These are phyloP conservation scores for Percina caprodes DNA, from an alignment of 2,113 vertebrate species.

Conservation along the genomic window DNA sequence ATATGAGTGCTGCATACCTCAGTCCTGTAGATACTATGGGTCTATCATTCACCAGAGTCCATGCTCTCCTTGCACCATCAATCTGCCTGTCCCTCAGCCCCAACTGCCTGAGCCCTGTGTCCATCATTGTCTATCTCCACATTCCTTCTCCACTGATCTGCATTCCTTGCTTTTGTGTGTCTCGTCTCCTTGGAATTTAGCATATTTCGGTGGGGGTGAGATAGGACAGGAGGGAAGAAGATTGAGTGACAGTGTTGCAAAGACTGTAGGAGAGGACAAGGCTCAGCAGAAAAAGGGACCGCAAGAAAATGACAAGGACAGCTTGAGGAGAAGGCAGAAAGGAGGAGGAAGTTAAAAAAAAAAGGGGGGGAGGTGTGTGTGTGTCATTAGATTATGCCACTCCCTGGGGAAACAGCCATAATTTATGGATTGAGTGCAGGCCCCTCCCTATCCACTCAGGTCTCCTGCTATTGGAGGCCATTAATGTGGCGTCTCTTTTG, in stretches of 20 bases:
- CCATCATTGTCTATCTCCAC: constrained; percentile 33
- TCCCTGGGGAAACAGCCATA: constrained; percentile 68
- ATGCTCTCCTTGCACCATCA: constrained; percentile 19
- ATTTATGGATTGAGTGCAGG: constrained; percentile 82
- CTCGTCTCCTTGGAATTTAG: constrained; percentile 68
- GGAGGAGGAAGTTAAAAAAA: constrained; percentile 57
- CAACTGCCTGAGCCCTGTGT: constrained; percentile 5
- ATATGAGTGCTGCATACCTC: constrained; percentile 8
- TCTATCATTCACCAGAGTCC: constrained; percentile 3
- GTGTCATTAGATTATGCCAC: constrained; percentile 77
- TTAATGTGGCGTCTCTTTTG: constrained; percentile 70
- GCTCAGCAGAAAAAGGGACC: constrained; percentile 29
- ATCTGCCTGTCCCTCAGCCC: constrained; percentile 22
- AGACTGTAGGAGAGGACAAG: constrained; percentile 14
- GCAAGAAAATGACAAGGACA: constrained; percentile 32
- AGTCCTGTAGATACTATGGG: neutral
- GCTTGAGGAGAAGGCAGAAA: constrained; percentile 31
- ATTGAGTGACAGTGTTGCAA: constrained; percentile 48
- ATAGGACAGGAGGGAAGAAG: constrained; percentile 10
- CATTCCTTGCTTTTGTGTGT: constrained; percentile 75
- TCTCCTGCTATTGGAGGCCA: constrained; percentile 66
- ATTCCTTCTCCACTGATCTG: constrained; percentile 48
- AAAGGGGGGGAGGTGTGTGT: constrained; percentile 49
- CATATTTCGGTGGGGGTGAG: constrained; percentile 51
- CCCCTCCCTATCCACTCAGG: constrained; percentile 68